Percentiles rank a stretch among this genome's conserved stretches.
phyloP scores from a whole-genome alignment of 2,113 vertebrate genomes.

The Peromyscus leucopus region DNA sequence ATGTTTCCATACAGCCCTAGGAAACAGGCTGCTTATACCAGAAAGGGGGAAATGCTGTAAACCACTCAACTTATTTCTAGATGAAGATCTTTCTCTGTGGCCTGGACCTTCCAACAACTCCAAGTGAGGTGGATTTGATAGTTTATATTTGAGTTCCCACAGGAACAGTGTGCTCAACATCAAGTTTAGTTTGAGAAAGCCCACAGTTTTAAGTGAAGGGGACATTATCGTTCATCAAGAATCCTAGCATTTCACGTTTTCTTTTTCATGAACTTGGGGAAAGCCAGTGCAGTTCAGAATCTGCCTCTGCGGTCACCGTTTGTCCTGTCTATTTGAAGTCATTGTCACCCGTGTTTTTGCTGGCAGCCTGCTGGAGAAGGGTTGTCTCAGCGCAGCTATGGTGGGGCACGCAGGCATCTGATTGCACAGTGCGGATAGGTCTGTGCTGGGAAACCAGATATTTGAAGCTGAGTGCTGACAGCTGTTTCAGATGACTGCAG shows the following conservation, averaged over 20 bases:
- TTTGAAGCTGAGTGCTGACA: slow-evolving; percentile 72
- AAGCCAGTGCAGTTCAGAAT: background rate
- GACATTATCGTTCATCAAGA: slow-evolving; percentile 35
- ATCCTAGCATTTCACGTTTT: slow-evolving; percentile 55
- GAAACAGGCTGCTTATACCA: slow-evolving; percentile 31
- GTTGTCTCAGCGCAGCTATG: slow-evolving; percentile 25
- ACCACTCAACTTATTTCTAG: slow-evolving; percentile 52
- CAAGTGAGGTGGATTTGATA: slow-evolving; percentile 27
- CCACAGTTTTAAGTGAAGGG: slow-evolving; percentile 17
- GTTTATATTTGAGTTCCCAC: slow-evolving; percentile 25
- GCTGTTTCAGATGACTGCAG: slow-evolving; percentile 75
- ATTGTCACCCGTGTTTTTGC: slow-evolving; percentile 53
- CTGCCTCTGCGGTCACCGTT: background rate
- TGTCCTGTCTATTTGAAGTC: slow-evolving; percentile 38
- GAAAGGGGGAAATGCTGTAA: slow-evolving; percentile 44
- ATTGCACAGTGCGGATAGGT: slow-evolving; percentile 71
- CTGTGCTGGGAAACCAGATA: slow-evolving; percentile 78
- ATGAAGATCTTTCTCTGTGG: slow-evolving; percentile 21
- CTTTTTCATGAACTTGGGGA: slow-evolving; percentile 32
- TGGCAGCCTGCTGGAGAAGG: slow-evolving; percentile 58
- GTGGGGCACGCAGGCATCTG: slow-evolving; percentile 56
- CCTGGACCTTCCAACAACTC: slow-evolving; percentile 30
- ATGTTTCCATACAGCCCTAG: background rate
- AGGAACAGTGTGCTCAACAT: slow-evolving; percentile 33
- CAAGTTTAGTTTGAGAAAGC: slow-evolving; percentile 30